A percentile compares a stretch with the other conserved stretches of the same genome.
Evolutionary conservation across 2,113 vertebrate species (phyloP).

Genomic region (Hippolais icterina): DNA sequence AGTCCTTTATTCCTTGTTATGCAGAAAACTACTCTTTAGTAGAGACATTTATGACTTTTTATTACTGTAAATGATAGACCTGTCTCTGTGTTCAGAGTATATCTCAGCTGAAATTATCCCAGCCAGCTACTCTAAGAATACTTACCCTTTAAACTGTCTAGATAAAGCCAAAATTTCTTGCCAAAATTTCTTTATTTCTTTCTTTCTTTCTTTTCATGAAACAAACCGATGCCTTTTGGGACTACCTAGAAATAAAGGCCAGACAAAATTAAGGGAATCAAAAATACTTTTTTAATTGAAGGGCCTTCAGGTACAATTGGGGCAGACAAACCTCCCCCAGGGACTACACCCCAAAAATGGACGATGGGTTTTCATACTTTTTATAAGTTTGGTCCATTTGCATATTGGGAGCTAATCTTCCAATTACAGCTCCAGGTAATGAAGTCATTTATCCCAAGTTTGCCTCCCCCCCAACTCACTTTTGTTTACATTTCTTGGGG

Average conservation of each 20-base stretch:
- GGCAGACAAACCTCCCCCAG: neutral
- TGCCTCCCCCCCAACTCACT: neutral
- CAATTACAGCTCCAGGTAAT: neutral
- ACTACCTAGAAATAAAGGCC: neutral
- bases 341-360: neutral
- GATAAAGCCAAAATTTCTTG: neutral
- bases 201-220: neutral
- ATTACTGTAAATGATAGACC: slow-evolving; percentile 8
- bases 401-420: neutral
- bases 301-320: neutral
- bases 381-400: neutral
- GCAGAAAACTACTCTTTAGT: neutral
- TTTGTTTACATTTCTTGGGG: neutral
- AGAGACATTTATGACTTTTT: neutral
- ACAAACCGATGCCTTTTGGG: neutral
- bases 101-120: neutral
- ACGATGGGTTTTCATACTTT: neutral
- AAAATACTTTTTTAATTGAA: neutral
- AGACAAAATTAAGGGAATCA: neutral
- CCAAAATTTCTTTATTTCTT: neutral
- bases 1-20: neutral
- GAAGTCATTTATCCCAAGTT: neutral
- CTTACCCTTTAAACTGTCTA: neutral
- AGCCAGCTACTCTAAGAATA: neutral
- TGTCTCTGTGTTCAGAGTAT: neutral